Evolutionary conservation across 2,888 invertebrate genomes (phyloP).

Genomic region (Rhagonycha fulva): DNA sequence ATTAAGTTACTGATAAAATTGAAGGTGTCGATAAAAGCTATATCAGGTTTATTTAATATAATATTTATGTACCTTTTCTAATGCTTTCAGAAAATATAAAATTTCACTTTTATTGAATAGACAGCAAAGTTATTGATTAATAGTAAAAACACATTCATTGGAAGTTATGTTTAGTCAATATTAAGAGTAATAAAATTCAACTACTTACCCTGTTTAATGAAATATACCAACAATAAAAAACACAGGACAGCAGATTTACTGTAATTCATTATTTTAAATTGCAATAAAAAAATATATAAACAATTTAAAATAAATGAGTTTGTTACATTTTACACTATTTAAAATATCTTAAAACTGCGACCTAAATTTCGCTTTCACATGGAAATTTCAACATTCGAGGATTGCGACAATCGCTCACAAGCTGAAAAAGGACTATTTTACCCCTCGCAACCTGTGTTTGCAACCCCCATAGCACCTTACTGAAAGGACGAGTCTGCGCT

Average conservation of each 20-base stretch:
- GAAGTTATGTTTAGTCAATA: conserved; percentile 27
- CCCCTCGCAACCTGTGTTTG: conserved; percentile 37
- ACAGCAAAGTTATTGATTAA: conserved; percentile 29
- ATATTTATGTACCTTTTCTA: conserved; percentile 18
- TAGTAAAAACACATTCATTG: conserved; percentile 18
- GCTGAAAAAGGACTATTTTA: conserved; percentile 35
- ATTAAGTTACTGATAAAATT: background rate
- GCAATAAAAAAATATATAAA: conserved; percentile 23
- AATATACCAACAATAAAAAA: conserved; percentile 34
- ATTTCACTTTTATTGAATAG: conserved; percentile 29
- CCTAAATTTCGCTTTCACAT: conserved; percentile 25
- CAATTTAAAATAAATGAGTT: background rate
- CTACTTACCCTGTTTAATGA: conserved; percentile 36
- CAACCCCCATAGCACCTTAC: conserved; percentile 33
- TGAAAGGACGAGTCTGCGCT: conserved; percentile 27
- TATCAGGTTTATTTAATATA: conserved; percentile 15
- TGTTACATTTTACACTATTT: conserved; percentile 18
- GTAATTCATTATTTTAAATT: conserved; percentile 30
- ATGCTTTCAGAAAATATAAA: conserved; percentile 25
- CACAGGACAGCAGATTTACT: conserved; percentile 33
- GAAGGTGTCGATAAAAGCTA: background rate
- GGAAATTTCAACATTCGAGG: conserved; percentile 17
- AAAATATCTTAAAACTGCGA: conserved; percentile 14
- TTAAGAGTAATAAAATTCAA: conserved; percentile 19
- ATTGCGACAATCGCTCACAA: conserved; percentile 17